Percentiles rank a stretch among this genome's conserved stretches.
Evolutionary conservation across 2,113 vertebrate genomes (phyloP).

Genomic region (Pungitius pungitius): DNA sequence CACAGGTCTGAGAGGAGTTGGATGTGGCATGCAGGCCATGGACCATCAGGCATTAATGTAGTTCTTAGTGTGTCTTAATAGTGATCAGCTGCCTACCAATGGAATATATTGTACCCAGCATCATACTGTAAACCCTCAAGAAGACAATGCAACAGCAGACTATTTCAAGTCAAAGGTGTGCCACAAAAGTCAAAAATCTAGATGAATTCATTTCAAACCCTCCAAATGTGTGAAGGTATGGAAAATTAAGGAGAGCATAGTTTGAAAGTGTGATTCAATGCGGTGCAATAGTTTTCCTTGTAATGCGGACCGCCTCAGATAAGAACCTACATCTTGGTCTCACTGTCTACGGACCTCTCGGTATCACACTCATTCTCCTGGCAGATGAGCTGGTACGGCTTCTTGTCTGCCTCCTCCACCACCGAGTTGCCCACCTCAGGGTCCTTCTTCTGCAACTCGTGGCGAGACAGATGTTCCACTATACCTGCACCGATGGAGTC

Average conservation of each 20-base stretch:
- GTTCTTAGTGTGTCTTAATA: slow-evolving; percentile 3
- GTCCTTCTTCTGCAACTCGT: slow-evolving; percentile 87
- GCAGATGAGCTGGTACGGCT: slow-evolving; percentile 88
- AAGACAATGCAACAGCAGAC: slow-evolving; percentile 26
- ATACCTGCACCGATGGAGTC: slow-evolving; percentile 96
- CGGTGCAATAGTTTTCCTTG: slow-evolving; percentile 15
- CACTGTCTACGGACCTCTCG: slow-evolving; percentile 84
- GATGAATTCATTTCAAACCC: slow-evolving; percentile 24
- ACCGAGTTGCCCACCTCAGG: slow-evolving; percentile 89
- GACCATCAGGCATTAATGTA: slow-evolving; percentile 25
- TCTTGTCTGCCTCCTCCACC: slow-evolving; percentile 92
- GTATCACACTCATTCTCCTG: slow-evolving; percentile 86
- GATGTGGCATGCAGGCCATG: slow-evolving; percentile 15
- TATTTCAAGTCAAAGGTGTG: slow-evolving; percentile 27
- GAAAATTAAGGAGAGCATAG: slow-evolving; percentile 16
- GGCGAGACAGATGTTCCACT: slow-evolving; percentile 92
- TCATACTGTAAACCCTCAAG: slow-evolving; percentile 14
- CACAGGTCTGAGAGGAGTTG: slow-evolving; percentile 32
- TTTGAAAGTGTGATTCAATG: slow-evolving; percentile 25
- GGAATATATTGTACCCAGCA: slow-evolving; percentile 13
- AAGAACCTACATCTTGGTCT: slow-evolving; percentile 92
- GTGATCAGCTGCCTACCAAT: slow-evolving; percentile 45
- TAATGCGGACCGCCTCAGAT: background rate
- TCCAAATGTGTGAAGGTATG: slow-evolving; percentile 1
- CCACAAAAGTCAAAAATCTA: slow-evolving; percentile 30